These are phyloP conservation scores for Brachypteracias leptosomus DNA, from an alignment of 2,113 vertebrate species.

Conservation along the genomic window DNA sequence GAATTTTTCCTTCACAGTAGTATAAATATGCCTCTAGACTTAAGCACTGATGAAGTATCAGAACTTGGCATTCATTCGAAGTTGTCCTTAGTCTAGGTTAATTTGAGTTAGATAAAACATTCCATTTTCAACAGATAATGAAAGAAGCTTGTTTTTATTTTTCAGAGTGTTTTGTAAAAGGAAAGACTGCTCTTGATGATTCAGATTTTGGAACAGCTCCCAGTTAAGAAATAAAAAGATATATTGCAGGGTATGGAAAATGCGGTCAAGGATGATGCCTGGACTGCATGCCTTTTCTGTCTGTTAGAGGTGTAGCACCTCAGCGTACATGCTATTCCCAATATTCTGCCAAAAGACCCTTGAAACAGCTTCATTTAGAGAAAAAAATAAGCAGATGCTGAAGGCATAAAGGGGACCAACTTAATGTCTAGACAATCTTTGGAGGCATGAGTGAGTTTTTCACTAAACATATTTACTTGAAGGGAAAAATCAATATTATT, in stretches of 20 bases:
- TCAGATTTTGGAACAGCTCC: slow-evolving; percentile 5
- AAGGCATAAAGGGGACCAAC: not conserved
- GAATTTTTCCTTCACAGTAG: not conserved
- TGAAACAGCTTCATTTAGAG: not conserved
- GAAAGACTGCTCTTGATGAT: not conserved
- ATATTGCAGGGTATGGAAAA: not conserved
- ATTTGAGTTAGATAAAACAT: slow-evolving; percentile 1
- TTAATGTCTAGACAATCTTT: not conserved
- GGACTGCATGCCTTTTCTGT: not conserved
- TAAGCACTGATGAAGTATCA: not conserved
- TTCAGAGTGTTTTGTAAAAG: not conserved
- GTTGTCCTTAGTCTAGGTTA: not conserved
- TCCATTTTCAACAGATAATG: not conserved
- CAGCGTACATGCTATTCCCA: not conserved
- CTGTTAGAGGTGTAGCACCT: not conserved
- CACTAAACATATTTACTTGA: not conserved
- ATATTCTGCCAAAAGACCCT: not conserved
- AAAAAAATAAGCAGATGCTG: not conserved
- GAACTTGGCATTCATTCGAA: slow-evolving; percentile 17
- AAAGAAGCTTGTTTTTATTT: slow-evolving; percentile 20
- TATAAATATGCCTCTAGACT: slow-evolving; percentile 8
- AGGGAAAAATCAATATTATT: not conserved
- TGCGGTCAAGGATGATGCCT: not conserved
- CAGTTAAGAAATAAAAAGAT: not conserved
- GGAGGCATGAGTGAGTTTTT: not conserved